Conservation (phyloP, 2,888 invertebrate genomes). For the Yponomeuta evonymella region DNA sequence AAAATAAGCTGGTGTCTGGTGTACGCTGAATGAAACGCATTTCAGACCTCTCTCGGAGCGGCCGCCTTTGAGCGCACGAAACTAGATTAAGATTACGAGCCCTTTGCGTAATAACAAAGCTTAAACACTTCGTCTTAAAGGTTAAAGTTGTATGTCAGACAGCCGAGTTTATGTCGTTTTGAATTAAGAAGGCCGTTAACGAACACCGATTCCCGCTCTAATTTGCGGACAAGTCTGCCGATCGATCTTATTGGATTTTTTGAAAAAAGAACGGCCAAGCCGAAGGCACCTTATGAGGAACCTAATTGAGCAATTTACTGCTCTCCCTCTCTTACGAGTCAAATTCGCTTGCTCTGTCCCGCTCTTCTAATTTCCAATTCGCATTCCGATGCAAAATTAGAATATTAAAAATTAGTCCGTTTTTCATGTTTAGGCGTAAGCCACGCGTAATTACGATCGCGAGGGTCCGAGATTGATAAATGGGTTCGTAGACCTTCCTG, state of each 20-base stretch:
- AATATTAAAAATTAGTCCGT: slow-evolving; percentile 49
- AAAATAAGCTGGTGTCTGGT: too few species aligned
- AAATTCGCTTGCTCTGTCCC: slow-evolving; percentile 18
- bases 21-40: slow-evolving; percentile 47
- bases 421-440: slow-evolving; percentile 36
- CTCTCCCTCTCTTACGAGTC: slow-evolving; percentile 44
- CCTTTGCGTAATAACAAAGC: slow-evolving; percentile 5
- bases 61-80: slow-evolving; percentile 53
- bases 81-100: slow-evolving; percentile 51
- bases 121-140: background rate
- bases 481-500: slow-evolving; percentile 12
- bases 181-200: slow-evolving; percentile 42
- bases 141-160: slow-evolving; percentile 23
- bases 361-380: slow-evolving; percentile 36
- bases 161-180: slow-evolving; percentile 37
- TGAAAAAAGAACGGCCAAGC: slow-evolving; percentile 50
- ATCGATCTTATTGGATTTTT: slow-evolving; percentile 75
- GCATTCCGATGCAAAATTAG: slow-evolving; percentile 45
- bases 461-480: slow-evolving; percentile 10
- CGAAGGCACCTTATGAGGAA: slow-evolving; percentile 59
- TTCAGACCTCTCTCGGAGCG: slow-evolving; percentile 48
- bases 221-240: slow-evolving; percentile 73
- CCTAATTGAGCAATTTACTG: slow-evolving; percentile 73
- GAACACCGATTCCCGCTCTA: slow-evolving; percentile 72
- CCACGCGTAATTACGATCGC: slow-evolving; percentile 32